These are phyloP conservation scores for Drosophila parvula DNA, from an alignment of 1,140 invertebrate species.

Conservation along the genomic window DNA sequence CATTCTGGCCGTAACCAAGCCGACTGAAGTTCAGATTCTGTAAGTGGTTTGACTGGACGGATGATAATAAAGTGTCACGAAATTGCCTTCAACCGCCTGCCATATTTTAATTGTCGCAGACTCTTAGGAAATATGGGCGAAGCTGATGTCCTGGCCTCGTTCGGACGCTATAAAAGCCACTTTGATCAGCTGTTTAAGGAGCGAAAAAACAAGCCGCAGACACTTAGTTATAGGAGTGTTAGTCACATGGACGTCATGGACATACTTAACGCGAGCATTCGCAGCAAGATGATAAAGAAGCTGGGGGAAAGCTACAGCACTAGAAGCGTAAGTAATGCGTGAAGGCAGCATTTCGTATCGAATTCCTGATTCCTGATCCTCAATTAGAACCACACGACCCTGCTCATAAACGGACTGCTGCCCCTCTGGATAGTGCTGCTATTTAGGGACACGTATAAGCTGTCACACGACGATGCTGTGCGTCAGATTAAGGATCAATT, in stretches of 20 bases:
- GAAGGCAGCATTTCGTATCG: background rate
- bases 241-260: slow-evolving; percentile 61
- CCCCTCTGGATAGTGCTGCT: slow-evolving; percentile 70
- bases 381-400: slow-evolving; percentile 43
- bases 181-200: slow-evolving; percentile 60
- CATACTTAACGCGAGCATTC: slow-evolving; percentile 49
- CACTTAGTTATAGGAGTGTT: slow-evolving; percentile 47
- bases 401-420: slow-evolving; percentile 70
- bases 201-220: slow-evolving; percentile 36
- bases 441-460: slow-evolving; percentile 65
- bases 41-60: slow-evolving; percentile 28
- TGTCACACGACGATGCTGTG: slow-evolving; percentile 37
- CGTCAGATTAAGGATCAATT: slow-evolving; percentile 54
- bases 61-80: slow-evolving; percentile 15
- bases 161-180: slow-evolving; percentile 50
- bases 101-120: slow-evolving; percentile 33
- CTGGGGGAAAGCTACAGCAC: slow-evolving; percentile 44
- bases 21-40: slow-evolving; percentile 64
- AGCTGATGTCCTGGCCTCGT: slow-evolving; percentile 51
- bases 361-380: background rate
- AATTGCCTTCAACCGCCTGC: slow-evolving; percentile 15
- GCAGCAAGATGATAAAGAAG: slow-evolving; percentile 59
- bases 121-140: slow-evolving; percentile 57
- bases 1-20: slow-evolving; percentile 37
- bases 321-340: slow-evolving; percentile 47